Evolutionary conservation across 2,113 vertebrate species (phyloP).

Genomic region (Plecturocebus donacophilus): DNA sequence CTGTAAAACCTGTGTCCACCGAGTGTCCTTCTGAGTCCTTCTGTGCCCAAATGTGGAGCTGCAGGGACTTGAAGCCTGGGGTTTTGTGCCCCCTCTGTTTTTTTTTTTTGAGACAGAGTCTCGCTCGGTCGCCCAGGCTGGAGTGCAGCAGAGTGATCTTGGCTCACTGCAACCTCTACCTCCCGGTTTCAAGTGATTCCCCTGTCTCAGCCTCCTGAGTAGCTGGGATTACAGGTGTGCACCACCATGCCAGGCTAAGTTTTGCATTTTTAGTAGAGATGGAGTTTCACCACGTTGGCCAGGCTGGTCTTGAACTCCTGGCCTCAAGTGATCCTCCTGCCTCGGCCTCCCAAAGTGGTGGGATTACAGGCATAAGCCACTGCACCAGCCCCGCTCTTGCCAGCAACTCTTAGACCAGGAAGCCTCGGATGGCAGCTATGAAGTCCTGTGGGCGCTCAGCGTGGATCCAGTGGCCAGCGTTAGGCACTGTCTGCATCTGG

Average conservation of each 20-base stretch:
- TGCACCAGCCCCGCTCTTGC: background rate
- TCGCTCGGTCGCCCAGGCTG: background rate
- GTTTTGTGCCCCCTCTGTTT: background rate
- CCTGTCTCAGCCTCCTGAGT: too few relatives aligned
- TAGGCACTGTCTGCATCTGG: constrained; percentile 90
- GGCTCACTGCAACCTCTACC: too few relatives aligned
- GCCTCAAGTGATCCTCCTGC: too few relatives aligned
- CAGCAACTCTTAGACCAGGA: constrained; percentile 81
- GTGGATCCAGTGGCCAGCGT: constrained; percentile 92
- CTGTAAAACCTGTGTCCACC: background rate
- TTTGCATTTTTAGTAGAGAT: too few relatives aligned
- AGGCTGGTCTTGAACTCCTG: too few relatives aligned
- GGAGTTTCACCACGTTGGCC: too few relatives aligned
- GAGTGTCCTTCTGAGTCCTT: background rate
- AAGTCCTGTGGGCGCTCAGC: constrained; percentile 91
- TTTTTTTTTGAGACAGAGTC: too few relatives aligned
- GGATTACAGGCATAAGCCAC: too few relatives aligned
- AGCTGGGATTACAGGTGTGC: too few relatives aligned
- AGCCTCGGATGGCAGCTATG: constrained; percentile 89
- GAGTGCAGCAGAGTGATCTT: background rate
- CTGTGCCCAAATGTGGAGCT: background rate
- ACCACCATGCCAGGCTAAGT: too few relatives aligned
- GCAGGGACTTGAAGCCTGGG: background rate
- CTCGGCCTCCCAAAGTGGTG: too few relatives aligned
- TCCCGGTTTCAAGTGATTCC: too few relatives aligned